Evolutionary conservation across 2,888 invertebrate genomes (phyloP).

Genomic region (Stenotaenia linearis): DNA sequence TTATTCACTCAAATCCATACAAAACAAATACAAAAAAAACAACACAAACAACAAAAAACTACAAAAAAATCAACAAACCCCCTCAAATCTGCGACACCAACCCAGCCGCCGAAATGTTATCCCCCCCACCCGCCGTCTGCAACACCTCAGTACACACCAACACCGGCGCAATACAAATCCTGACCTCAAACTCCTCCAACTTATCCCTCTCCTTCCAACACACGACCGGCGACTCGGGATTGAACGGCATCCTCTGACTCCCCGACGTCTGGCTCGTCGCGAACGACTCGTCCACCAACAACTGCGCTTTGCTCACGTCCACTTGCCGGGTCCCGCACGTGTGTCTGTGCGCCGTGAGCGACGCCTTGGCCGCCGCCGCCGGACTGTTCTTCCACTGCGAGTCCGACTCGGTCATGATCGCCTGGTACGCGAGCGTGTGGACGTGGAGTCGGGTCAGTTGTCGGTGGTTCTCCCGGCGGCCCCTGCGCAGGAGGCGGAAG

Average conservation of each 20-base stretch:
- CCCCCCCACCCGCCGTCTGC: constrained; percentile 79
- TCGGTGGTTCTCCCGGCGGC: constrained; percentile 43
- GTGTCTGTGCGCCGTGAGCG: constrained; percentile 73
- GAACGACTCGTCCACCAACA: constrained; percentile 77
- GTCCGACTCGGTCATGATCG: constrained; percentile 63
- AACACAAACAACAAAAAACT: constrained; percentile 8
- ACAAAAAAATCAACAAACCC: neutral
- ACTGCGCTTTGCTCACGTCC: constrained; percentile 54
- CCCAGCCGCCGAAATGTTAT: constrained; percentile 85
- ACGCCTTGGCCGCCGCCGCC: constrained; percentile 75
- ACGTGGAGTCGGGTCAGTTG: constrained; percentile 70
- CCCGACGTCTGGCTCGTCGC: constrained; percentile 59
- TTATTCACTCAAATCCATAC: too few relatives aligned
- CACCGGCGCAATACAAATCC: constrained; percentile 77
- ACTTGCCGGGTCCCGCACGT: constrained; percentile 65
- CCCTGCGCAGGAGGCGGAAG: constrained; percentile 46
- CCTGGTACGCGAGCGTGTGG: constrained; percentile 81
- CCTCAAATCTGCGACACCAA: constrained; percentile 52
- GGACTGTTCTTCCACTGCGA: constrained; percentile 70
- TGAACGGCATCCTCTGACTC: constrained; percentile 57
- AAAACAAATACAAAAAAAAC: too few relatives aligned
- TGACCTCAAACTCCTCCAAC: constrained; percentile 46
- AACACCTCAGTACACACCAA: constrained; percentile 73
- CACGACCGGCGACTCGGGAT: constrained; percentile 66
- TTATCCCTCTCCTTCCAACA: constrained; percentile 69